phyloP scores from a whole-genome alignment of 1,140 invertebrate genomes.

The Chironomus striatipennis region DNA sequence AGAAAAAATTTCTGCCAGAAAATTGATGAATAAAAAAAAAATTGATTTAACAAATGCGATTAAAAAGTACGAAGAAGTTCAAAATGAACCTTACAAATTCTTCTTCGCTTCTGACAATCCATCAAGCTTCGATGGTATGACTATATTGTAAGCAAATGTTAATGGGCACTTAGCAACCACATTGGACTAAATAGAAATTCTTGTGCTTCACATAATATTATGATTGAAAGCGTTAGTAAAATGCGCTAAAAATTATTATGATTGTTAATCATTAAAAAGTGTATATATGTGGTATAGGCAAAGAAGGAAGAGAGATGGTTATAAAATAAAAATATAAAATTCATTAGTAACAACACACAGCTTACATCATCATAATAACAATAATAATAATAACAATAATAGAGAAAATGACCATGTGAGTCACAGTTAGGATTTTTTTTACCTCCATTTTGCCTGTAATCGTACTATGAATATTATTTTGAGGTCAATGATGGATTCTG shows the following conservation, averaged over 20 bases:
- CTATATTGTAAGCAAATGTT: background rate
- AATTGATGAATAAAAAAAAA: background rate
- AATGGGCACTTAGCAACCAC: slow-evolving; percentile 5
- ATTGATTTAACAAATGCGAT: background rate
- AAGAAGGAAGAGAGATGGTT: background rate
- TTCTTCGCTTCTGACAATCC: background rate
- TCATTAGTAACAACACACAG: background rate
- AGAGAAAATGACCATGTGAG: background rate
- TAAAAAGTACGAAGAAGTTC: background rate
- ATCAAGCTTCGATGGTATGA: background rate
- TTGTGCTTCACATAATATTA: background rate
- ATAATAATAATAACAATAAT: no score
- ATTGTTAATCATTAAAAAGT: background rate
- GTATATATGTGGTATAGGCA: background rate
- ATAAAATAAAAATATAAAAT: background rate
- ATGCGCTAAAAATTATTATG: background rate
- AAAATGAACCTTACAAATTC: background rate
- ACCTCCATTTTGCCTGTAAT: background rate
- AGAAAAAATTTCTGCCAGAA: no score
- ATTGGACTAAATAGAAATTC: slow-evolving; percentile 1
- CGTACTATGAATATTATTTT: background rate
- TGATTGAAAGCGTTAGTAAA: background rate
- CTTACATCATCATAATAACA: background rate
- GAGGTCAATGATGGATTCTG: slow-evolving; percentile 1
- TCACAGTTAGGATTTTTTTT: slow-evolving; percentile 9